A percentile compares a stretch with the other conserved stretches of the same genome.
Conservation (phyloP, 1,140 invertebrate genomes). For the Nasonia vitripennis region DNA sequence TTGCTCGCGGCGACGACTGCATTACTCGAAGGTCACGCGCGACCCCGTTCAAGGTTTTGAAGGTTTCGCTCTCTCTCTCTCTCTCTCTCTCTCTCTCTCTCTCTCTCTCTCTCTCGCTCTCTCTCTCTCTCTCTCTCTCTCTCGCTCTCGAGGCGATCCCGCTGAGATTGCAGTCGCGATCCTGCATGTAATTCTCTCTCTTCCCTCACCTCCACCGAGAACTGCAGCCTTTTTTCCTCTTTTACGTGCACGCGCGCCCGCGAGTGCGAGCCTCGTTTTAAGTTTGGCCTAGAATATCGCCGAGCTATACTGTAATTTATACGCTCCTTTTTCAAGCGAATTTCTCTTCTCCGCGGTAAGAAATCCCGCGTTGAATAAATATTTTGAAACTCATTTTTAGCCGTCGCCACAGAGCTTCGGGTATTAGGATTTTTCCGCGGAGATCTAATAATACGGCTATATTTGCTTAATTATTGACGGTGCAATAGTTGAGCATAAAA, state of each 20-base stretch:
- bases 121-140: not conserved
- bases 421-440: not conserved
- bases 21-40: slow-evolving; percentile 47
- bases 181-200: not conserved
- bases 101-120: slow-evolving; percentile 51
- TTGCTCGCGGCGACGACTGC: slow-evolving; percentile 34
- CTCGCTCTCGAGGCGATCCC: slow-evolving; percentile 43
- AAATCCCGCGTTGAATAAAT: not conserved
- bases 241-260: not conserved
- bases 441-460: too few relatives aligned
- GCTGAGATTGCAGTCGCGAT: not conserved
- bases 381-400: not conserved
- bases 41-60: slow-evolving; percentile 41
- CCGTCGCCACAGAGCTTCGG: too few relatives aligned
- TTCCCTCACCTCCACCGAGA: not conserved
- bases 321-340: not conserved
- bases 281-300: not conserved
- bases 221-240: not conserved
- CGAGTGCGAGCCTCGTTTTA: not conserved
- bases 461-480: not conserved
- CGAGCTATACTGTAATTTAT: not conserved
- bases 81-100: slow-evolving; percentile 46
- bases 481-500: not conserved
- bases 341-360: too few relatives aligned
- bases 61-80: slow-evolving; percentile 49